A percentile compares a stretch with the other conserved stretches of the same genome.
phyloP scores from a whole-genome alignment of 2,113 vertebrate species.

The Uropsilus gracilis region DNA sequence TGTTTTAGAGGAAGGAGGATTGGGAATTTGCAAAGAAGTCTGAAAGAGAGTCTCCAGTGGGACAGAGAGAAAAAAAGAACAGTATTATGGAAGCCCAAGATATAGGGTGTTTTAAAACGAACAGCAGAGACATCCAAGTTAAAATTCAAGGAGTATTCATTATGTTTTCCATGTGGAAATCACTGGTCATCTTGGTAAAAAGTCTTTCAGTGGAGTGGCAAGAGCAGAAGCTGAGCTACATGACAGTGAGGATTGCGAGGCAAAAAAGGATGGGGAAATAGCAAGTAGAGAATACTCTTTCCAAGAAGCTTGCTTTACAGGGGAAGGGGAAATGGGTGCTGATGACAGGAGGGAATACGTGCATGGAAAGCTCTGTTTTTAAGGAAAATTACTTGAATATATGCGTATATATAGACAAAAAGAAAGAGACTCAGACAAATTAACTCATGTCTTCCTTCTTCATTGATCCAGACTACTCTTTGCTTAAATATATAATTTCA shows the following conservation, averaged over 20 bases:
- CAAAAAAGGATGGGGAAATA: not conserved
- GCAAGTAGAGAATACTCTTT: not conserved
- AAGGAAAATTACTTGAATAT: slow-evolving; percentile 9
- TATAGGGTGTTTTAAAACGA: not conserved
- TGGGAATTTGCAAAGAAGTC: not conserved
- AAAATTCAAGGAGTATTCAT: not conserved
- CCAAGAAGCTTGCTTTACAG: not conserved
- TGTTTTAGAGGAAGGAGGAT: not conserved
- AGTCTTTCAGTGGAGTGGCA: not conserved
- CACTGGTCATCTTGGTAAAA: not conserved
- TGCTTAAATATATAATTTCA: not conserved
- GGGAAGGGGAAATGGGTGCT: not conserved
- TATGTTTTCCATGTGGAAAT: not conserved
- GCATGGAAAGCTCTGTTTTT: not conserved
- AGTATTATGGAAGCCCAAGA: not conserved
- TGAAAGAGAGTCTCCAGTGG: not conserved
- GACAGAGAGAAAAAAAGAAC: not conserved
- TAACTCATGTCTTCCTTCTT: not conserved
- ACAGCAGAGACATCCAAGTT: not conserved
- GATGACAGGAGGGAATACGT: not conserved
- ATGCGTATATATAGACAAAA: not conserved
- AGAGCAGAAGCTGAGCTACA: not conserved
- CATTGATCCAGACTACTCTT: not conserved
- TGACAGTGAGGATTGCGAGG: not conserved
- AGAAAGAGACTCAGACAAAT: not conserved